Evolutionary conservation across 1,140 invertebrate species (phyloP).

Genomic region (Saccostrea glomerata): DNA sequence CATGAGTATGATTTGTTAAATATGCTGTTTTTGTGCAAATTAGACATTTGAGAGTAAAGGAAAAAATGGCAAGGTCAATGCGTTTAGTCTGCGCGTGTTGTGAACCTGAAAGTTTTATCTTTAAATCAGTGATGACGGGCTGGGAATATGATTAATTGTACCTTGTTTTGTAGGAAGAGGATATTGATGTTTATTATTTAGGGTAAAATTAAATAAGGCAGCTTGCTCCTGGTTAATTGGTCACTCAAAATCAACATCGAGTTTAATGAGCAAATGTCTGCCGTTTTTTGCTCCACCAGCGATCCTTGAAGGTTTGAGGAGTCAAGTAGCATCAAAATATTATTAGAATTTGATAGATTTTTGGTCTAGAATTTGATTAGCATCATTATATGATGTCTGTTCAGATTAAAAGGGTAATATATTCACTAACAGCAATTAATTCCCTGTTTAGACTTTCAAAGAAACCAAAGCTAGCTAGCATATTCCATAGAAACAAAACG

Average conservation of each 20-base stretch:
- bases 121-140: constrained; percentile 4
- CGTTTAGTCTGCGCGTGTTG: not conserved
- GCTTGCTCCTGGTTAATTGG: not conserved
- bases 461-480: no score
- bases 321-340: constrained; percentile 22
- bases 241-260: not conserved
- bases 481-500: no score
- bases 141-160: constrained; percentile 18
- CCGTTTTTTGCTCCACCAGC: not conserved
- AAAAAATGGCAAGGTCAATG: not conserved
- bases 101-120: not conserved
- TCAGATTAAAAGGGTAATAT: not conserved
- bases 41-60: not conserved
- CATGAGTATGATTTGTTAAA: not conserved
- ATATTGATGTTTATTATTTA: constrained; percentile 13
- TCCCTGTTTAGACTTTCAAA: no score
- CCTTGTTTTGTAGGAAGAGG: constrained; percentile 2
- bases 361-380: not conserved
- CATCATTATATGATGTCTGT: not conserved
- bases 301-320: not conserved
- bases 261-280: constrained; percentile 14
- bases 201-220: not conserved
- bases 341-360: not conserved
- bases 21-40: not conserved
- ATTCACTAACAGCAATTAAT: no score